Evolutionary conservation across 2,113 vertebrate genomes (phyloP), one percentile per base, ranked within the genome.

Genomic region (Jaculus jaculus): DNA sequence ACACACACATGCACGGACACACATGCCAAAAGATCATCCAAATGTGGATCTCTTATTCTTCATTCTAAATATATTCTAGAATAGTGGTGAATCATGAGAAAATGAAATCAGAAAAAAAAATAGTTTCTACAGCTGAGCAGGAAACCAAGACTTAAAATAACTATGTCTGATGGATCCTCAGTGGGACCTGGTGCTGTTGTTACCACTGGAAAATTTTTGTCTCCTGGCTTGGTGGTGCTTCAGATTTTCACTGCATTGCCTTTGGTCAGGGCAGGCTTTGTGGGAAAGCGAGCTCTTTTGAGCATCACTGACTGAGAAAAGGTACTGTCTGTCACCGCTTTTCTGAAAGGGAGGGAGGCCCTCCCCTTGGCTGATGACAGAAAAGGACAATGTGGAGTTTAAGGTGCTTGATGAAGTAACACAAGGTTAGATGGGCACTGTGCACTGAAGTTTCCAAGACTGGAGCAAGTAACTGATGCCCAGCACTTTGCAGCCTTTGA

Each of bases 41-140:
- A 77, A 91, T 68, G 3, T 86, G 28, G 20, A n/a, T 82, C 47
- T 72, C 78, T 86, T 37, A 78, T 37, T 74, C n/a, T n/a, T 93
- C 74, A 89, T 78, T 87, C 65, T 9, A 81, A 90, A 88, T 66
- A n/a, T 4, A 21, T 47, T 81, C n/a, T 88, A 93, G 23, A 54
- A 81, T 37, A 32, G 30, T 72, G 16, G 13, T 42, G 34, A 74
- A 69, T 39, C 39, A 61, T 83, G 32, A 58, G 37, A 92, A 88
- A 69, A 54, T 78, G 15, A 93, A 63, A 88, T 12, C 16, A 23
- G 7, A 23, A 73, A 88, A 73, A 88, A 60, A 8, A 68, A 12
- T 37, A 10, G 37, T 81, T 87, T 42, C 34, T 77, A 32, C 63
- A 94, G 28, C 39, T 80, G 7, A 86, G 61, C 17, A 94, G 20